phyloP scores from a whole-genome alignment of 1,140 invertebrate species.

The Diplogasteroides magnus region DNA sequence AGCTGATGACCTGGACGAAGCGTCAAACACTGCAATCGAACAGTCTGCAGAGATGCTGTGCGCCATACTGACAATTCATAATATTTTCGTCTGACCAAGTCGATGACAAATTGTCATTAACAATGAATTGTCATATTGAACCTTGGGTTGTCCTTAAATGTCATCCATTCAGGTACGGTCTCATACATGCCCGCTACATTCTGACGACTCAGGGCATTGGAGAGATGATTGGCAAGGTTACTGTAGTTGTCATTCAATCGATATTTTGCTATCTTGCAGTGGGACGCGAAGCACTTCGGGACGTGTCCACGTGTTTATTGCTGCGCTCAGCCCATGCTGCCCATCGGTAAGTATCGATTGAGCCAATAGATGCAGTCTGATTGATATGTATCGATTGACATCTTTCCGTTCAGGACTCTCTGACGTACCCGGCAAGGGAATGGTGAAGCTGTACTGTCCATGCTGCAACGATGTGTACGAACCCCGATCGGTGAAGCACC shows the following conservation, averaged over 20 bases:
- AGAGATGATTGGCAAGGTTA: constrained; percentile 66
- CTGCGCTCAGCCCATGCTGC: constrained; percentile 92
- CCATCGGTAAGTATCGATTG: no score
- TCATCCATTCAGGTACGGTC: no score
- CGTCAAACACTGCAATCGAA: constrained; percentile 83
- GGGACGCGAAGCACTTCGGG: constrained; percentile 96
- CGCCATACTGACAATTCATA: no score
- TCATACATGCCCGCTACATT: constrained; percentile 98
- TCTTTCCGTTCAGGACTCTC: constrained; percentile 71
- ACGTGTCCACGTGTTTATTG: constrained; percentile 88
- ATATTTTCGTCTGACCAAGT: no score
- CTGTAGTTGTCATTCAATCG: constrained; percentile 58
- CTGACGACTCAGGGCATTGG: constrained; percentile 97
- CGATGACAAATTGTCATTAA: no score
- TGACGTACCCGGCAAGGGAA: constrained; percentile 95
- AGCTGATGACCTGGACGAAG: constrained; percentile 74
- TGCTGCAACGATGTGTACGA: constrained; percentile 98
- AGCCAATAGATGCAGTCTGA: no score
- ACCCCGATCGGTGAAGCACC: constrained; percentile 94
- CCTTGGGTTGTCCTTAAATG: no score
- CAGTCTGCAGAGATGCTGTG: constrained; percentile 98
- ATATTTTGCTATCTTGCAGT: constrained; percentile 70
- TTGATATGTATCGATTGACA: neutral
- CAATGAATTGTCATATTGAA: no score
- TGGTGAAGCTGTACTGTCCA: constrained; percentile 99